Evolutionary conservation across 2,113 vertebrate species (phyloP).

Genomic region (Strix aluco): DNA sequence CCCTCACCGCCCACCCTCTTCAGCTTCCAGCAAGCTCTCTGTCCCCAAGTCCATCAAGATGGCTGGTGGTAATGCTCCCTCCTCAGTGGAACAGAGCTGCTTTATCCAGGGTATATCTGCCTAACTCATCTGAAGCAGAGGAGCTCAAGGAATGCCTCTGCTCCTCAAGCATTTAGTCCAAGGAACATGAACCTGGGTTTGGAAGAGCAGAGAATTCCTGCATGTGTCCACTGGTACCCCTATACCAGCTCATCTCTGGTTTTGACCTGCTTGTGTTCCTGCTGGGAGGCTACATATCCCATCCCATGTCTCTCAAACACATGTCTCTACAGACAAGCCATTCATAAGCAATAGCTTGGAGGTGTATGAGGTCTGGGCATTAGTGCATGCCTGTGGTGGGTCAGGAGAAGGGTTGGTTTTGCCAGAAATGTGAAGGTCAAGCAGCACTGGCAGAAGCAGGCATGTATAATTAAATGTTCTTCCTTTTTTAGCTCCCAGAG

Average conservation of each 20-base stretch:
- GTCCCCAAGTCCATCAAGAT: background rate
- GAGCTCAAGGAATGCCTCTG: background rate
- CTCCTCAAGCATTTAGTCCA: background rate
- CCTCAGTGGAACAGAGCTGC: background rate
- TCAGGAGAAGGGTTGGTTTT: background rate
- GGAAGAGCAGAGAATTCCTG: background rate
- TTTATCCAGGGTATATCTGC: background rate
- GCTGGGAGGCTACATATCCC: background rate
- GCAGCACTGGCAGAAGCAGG: background rate
- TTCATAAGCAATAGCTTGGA: background rate
- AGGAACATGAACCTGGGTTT: background rate
- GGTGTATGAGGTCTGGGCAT: background rate
- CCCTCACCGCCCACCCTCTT: background rate
- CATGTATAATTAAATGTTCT: slow-evolving; percentile 4
- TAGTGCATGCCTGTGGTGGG: background rate
- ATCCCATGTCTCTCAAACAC: background rate
- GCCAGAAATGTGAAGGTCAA: background rate
- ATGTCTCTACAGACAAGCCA: background rate
- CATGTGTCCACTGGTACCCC: background rate
- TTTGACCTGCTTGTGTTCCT: background rate
- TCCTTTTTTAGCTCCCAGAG: slow-evolving; percentile 85
- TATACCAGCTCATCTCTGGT: background rate
- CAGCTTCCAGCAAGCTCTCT: background rate
- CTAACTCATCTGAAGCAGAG: background rate
- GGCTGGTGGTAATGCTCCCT: background rate